Evolutionary conservation across 53 echinoderm and acorn worm species (phyloP).

Genomic region (Stichopus horrens): DNA sequence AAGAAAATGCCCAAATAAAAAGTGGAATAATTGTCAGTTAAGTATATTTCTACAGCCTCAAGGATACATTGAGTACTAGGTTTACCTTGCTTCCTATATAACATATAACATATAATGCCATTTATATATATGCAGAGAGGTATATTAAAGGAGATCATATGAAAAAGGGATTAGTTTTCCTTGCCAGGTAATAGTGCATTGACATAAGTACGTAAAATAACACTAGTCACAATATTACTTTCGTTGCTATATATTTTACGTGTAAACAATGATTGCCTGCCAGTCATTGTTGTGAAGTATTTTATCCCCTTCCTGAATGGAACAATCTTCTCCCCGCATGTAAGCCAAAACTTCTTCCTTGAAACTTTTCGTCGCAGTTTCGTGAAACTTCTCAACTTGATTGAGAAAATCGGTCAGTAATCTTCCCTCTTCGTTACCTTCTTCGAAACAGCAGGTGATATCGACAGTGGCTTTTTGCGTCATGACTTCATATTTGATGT

Average conservation of each 20-base stretch:
- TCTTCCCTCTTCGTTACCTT: constrained; percentile 29
- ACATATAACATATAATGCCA: no score
- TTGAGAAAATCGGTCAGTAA: constrained; percentile 32
- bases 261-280: constrained; percentile 47
- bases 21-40: not conserved
- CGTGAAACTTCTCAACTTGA: constrained; percentile 16
- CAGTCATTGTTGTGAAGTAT: constrained; percentile 48
- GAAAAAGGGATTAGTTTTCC: no score
- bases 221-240: no score
- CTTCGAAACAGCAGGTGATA: constrained; percentile 44
- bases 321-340: constrained; percentile 33
- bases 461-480: constrained; percentile 40
- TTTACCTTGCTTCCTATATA: not conserved
- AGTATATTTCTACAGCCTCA: no score
- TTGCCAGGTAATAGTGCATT: no score
- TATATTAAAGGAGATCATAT: no score
- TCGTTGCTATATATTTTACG: no score
- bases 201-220: no score
- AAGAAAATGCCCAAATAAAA: not conserved
- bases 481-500: constrained; percentile 8
- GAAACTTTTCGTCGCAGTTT: constrained; percentile 10
- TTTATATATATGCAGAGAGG: no score
- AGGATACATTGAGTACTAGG: not conserved
- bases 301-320: constrained; percentile 20
- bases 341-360: constrained; percentile 31